Evolutionary conservation across 2,888 invertebrate genomes (phyloP).

Genomic region (Drosophila ustulata): DNA sequence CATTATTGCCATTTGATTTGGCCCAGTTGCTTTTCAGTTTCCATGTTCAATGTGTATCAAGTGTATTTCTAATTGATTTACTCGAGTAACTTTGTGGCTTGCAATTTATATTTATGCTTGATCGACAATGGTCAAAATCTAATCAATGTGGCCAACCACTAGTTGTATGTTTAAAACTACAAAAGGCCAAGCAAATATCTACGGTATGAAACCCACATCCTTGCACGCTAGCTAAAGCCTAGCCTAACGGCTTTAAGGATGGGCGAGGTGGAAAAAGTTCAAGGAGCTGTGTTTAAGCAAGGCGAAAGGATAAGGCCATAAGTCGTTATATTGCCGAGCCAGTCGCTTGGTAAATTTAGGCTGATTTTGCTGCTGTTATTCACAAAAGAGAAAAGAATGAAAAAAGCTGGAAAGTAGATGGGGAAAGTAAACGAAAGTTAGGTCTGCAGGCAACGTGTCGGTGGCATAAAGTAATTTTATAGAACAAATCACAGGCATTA

Average conservation of each 20-base stretch:
- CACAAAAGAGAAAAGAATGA: background rate
- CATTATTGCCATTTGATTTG: slow-evolving; percentile 43
- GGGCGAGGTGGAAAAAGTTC: slow-evolving; percentile 19
- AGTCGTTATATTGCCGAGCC: slow-evolving; percentile 60
- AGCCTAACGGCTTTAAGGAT: slow-evolving; percentile 26
- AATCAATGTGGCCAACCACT: slow-evolving; percentile 22
- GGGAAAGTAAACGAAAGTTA: slow-evolving; percentile 21
- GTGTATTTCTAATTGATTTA: slow-evolving; percentile 66
- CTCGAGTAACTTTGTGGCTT: slow-evolving; percentile 44
- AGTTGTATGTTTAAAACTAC: slow-evolving; percentile 15
- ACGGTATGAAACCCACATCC: slow-evolving; percentile 1
- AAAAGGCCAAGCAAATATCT: slow-evolving; percentile 46
- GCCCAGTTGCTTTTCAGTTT: slow-evolving; percentile 20
- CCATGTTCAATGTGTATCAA: slow-evolving; percentile 5
- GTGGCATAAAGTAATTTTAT: slow-evolving; percentile 79
- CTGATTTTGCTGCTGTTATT: slow-evolving; percentile 19
- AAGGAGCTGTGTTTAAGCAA: slow-evolving; percentile 54
- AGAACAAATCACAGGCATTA: slow-evolving; percentile 81
- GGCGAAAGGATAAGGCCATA: slow-evolving; percentile 64
- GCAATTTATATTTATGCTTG: slow-evolving; percentile 47
- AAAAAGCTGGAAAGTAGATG: background rate
- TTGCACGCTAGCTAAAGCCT: slow-evolving; percentile 6
- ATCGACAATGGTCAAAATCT: slow-evolving; percentile 22
- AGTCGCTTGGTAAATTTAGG: slow-evolving; percentile 58
- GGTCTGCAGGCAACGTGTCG: slow-evolving; percentile 62